phyloP scores from a whole-genome alignment of 1,140 invertebrate species.

The Bemisia tabaci region DNA sequence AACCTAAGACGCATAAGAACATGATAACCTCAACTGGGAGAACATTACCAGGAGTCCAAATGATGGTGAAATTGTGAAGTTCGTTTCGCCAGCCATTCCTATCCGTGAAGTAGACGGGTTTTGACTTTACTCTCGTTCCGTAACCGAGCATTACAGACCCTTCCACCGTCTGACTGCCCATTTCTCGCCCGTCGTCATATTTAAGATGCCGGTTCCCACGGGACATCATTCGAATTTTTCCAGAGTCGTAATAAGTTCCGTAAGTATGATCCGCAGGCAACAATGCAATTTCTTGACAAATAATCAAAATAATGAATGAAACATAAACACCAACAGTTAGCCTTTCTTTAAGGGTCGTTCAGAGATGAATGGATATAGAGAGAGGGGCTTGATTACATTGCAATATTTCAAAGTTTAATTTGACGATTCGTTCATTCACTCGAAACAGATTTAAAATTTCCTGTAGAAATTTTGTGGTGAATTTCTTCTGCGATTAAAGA shows the following conservation, averaged over 20 bases:
- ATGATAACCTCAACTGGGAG: no score
- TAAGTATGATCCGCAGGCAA: slow-evolving; percentile 18
- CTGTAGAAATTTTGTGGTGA: no score
- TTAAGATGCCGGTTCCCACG: slow-evolving; percentile 13
- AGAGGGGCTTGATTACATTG: no score
- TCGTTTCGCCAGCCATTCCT: slow-evolving; percentile 36
- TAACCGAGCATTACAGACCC: slow-evolving; percentile 11
- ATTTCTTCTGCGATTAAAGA: no score
- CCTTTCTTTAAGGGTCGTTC: no score
- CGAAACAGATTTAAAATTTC: no score
- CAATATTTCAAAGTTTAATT: no score
- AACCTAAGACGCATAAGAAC: no score
- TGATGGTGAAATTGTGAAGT: slow-evolving; percentile 44
- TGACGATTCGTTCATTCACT: no score
- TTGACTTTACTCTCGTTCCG: slow-evolving; percentile 10
- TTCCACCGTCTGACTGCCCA: slow-evolving; percentile 4
- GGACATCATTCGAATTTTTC: slow-evolving; percentile 15
- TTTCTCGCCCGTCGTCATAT: not conserved
- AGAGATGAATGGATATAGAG: no score
- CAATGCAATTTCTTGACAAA: slow-evolving; percentile 21
- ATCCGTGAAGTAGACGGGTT: slow-evolving; percentile 6
- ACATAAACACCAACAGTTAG: no score
- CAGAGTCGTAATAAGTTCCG: slow-evolving; percentile 19
- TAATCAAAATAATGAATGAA: no score
- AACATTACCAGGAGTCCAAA: slow-evolving; percentile 42